Conservation (phyloP, 1,140 invertebrate species). For the Temnothorax nylanderi region DNA sequence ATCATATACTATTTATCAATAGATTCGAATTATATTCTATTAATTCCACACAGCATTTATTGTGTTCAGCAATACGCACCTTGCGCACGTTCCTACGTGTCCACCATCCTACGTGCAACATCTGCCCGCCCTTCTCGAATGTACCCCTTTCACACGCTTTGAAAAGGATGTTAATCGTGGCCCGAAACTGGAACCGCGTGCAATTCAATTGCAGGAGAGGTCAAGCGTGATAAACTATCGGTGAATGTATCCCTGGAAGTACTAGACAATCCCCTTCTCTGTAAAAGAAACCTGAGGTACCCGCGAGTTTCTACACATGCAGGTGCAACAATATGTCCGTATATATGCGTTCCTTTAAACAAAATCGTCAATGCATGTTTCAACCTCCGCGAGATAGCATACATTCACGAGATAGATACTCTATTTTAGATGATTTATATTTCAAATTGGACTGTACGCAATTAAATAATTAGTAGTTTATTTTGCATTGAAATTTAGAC, state of each 20-base stretch:
- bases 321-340: conserved; percentile 67
- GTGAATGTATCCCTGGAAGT: neutral
- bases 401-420: neutral
- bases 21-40: neutral
- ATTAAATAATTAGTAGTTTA: conserved; percentile 7
- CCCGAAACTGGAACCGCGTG: conserved; percentile 64
- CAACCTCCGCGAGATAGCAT: neutral
- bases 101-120: conserved; percentile 11
- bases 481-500: neutral
- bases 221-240: conserved; percentile 34
- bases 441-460: neutral
- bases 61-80: neutral
- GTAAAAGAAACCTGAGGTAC: conserved; percentile 57
- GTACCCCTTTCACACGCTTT: conserved; percentile 47
- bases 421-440: neutral
- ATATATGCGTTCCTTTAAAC: neutral
- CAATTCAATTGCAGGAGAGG: conserved; percentile 62
- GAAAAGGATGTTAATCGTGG: conserved; percentile 61
- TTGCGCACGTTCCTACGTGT: neutral
- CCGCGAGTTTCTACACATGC: conserved; percentile 45
- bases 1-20: neutral
- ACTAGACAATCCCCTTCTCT: neutral
- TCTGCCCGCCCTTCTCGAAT: neutral
- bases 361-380: neutral
- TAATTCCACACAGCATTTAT: neutral